Base-by-base conservation (phyloP, 2,888 invertebrate genomes). In the Cryptus armator region DNA sequence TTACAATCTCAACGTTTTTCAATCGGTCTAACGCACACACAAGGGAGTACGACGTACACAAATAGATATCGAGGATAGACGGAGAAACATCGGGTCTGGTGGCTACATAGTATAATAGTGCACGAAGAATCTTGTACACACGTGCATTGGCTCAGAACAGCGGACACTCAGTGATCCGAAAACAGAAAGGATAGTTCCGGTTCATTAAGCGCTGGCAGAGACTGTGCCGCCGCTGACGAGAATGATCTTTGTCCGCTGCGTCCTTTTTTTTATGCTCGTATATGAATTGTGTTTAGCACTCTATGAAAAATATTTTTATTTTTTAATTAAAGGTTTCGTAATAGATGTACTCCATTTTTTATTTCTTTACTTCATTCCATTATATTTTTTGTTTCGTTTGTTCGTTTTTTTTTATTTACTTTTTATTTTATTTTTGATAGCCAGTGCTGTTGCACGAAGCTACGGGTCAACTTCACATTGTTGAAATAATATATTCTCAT, bases 1-100 rank as follows among this genome's bases (percentile, higher is more conserved):
- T 90, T 87, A 89, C 89, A 87, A 87, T 87, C 87, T 86, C 89
- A 89, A 86, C 89, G 90, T 89, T 87, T 88, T 86, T 86, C 80
- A 84, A 87, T 87, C 83, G 72, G 79, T 76, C 79, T 84, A 87
- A 88, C 89, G 66, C 24, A 66, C 14, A 44, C 53, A 43, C 37
- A 32, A 43, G 29, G 37, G 43, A 46, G 66, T 7, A 59, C 44
- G 44, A n/a, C 4, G 12, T 32, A 48, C 44, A 12, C 16, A 64
- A 66, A 83, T 71, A 71, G 64, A 9, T 62, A 53, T 44, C 67
- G 37, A 66, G 19, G 72, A 62, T 66, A 71, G 46, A 72, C 76
- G 64, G 66, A 64, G 43, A 6, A 48, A 29, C 12, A 44, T 48
- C 16, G 46, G 7, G n/a, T 14, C 5, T 5, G 24, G 62, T 29